Evolutionary conservation across 2,888 invertebrate genomes (phyloP).

Genomic region (Cetonia aurata): DNA sequence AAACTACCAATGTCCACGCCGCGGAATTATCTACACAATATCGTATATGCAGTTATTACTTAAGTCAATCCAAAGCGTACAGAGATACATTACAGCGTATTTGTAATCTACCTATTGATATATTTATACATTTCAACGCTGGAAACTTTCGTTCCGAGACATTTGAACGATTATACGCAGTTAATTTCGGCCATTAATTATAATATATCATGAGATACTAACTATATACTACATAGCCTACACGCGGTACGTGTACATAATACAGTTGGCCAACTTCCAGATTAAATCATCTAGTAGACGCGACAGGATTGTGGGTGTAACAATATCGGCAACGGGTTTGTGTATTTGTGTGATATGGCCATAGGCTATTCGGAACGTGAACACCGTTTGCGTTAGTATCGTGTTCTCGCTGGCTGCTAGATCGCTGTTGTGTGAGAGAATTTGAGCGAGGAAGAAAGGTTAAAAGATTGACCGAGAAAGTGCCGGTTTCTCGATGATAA

Average conservation of each 20-base stretch:
- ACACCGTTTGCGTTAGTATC: constrained; percentile 38
- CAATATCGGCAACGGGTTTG: constrained; percentile 43
- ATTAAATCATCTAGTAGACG: constrained; percentile 55
- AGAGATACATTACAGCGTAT: background rate
- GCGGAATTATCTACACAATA: constrained; percentile 9
- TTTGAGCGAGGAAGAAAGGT: no score
- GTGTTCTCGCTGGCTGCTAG: no score
- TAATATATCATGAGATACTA: constrained; percentile 50
- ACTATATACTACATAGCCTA: constrained; percentile 1
- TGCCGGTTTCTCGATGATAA: no score
- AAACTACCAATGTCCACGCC: constrained; percentile 49
- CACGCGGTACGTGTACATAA: constrained; percentile 27
- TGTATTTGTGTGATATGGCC: constrained; percentile 48
- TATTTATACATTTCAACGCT: constrained; percentile 48
- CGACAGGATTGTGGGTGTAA: constrained; percentile 51
- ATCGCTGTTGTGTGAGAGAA: no score
- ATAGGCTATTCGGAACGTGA: constrained; percentile 52
- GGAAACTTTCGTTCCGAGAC: constrained; percentile 50
- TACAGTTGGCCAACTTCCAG: constrained; percentile 54
- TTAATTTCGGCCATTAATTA: constrained; percentile 56
- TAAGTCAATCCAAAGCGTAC: background rate
- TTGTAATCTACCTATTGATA: background rate
- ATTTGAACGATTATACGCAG: constrained; percentile 50
- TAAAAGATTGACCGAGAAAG: no score
- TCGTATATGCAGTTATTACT: no score